Evolutionary conservation across 2,113 vertebrate species (phyloP).

Genomic region (Rallus limicola): DNA sequence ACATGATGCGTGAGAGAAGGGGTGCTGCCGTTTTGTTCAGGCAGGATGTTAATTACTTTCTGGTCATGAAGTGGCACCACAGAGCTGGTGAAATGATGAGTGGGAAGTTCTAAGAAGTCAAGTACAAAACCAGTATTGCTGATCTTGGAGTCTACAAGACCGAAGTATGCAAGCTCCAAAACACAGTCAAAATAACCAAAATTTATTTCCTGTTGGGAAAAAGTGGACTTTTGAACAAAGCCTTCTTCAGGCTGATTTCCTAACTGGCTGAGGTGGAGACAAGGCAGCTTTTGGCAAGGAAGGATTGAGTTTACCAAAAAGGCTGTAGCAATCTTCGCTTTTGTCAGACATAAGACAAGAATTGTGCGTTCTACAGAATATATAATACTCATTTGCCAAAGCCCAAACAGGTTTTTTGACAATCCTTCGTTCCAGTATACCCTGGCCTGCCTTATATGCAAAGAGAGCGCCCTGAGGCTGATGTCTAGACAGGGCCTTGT

Average conservation of each 20-base stretch:
- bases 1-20: background rate
- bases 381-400: conserved; percentile 18
- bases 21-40: background rate
- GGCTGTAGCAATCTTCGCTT: background rate
- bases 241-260: background rate
- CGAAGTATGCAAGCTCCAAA: background rate
- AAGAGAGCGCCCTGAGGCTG: conserved; percentile 25
- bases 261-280: background rate
- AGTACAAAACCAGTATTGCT: background rate
- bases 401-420: conserved; percentile 52
- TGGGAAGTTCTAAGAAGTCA: background rate
- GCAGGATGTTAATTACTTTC: background rate
- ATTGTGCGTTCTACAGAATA: background rate
- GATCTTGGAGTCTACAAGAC: background rate
- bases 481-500: conserved; percentile 40
- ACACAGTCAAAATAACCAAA: background rate
- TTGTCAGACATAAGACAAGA: background rate
- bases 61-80: background rate
- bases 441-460: background rate
- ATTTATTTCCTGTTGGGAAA: background rate
- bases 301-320: background rate
- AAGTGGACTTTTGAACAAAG: background rate
- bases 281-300: conserved; percentile 6
- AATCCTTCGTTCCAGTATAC: conserved; percentile 15
- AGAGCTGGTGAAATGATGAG: background rate